These are phyloP conservation scores for Neodiprion pinetum DNA, from an alignment of 1,140 invertebrate species.

Conservation along the genomic window DNA sequence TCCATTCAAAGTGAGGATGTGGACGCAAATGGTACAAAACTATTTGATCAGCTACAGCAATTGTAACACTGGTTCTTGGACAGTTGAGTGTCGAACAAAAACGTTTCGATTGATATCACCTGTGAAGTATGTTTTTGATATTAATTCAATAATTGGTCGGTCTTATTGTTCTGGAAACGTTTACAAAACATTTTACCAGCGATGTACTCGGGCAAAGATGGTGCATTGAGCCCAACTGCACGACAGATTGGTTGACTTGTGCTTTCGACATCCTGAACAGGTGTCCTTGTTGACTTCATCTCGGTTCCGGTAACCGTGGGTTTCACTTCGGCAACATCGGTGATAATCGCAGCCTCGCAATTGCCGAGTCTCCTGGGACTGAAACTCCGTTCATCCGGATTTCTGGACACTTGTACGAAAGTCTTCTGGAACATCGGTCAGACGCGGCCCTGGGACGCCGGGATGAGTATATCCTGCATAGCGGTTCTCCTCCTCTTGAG, in stretches of 20 bases:
- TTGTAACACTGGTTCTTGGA: no score
- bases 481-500: constrained; percentile 72
- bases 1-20: not conserved
- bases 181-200: no score
- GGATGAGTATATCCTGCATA: constrained; percentile 76
- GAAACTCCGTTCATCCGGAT: constrained; percentile 74
- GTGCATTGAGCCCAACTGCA: no score
- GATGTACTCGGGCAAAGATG: no score
- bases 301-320: constrained; percentile 92
- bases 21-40: not conserved
- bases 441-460: constrained; percentile 70
- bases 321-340: constrained; percentile 91
- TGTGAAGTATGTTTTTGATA: no score
- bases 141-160: no score
- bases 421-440: constrained; percentile 69
- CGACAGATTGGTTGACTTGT: no score
- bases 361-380: constrained; percentile 84
- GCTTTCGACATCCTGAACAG: constrained; percentile 59
- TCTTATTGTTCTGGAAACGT: no score
- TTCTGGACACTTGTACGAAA: constrained; percentile 73
- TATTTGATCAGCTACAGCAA: no score
- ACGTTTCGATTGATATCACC: no score
- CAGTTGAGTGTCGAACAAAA: no score
- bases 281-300: constrained; percentile 94
- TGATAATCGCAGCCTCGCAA: constrained; percentile 90